Evolutionary conservation across 2,113 vertebrate species (phyloP), one percentile per base, ranked within the genome.

Genomic region (Tyto alba): DNA sequence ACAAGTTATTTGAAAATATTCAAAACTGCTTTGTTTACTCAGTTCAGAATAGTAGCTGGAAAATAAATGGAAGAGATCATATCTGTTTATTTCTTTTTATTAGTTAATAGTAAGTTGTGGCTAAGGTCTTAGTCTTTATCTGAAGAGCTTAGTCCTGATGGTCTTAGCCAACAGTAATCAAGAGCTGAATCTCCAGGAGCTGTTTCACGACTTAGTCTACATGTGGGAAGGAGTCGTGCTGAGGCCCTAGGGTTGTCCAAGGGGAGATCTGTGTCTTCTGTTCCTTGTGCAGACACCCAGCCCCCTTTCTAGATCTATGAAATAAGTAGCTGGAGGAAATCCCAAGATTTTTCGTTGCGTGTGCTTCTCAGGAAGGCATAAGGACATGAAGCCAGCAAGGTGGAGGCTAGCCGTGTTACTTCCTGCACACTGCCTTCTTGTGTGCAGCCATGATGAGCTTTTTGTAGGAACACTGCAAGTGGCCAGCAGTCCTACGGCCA

Each of bases 41-140:
- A 5, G 7, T 60, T 90, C 23, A 26, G 55, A 78, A 18, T 13
- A 55, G 36, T 41, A 76, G 57, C 29, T 62, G 41, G 20, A 27
- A 86, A 92, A 93, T 13, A 89, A 95, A 92, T 1, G 0, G 84
- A 74, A 77, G 27, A 0, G 16, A 26, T 71, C 12, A 0, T 23
- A 38, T 77, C 3, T 45, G 17, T 84, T 91, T 63, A 26, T 67
- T 95, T 88, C 11, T 63, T 89, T 97, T 97, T 96, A 97, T 96
- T 96, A 52, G 71, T 27, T 13, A 77, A 19, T 16, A 86, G 21
- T 38, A 62, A 92, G 34, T 60, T 69, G 89, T 62, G 41, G 27
- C 36, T 60, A 0, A 20, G 23, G 50, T 59, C 62, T 88, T 21
- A 12, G 20, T 23, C 64, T 84, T 72, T 56, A 11, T 69, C 38